These are phyloP conservation scores for Falco naumanni DNA, from an alignment of 2,797 vertebrate species.

Conservation along the genomic window DNA sequence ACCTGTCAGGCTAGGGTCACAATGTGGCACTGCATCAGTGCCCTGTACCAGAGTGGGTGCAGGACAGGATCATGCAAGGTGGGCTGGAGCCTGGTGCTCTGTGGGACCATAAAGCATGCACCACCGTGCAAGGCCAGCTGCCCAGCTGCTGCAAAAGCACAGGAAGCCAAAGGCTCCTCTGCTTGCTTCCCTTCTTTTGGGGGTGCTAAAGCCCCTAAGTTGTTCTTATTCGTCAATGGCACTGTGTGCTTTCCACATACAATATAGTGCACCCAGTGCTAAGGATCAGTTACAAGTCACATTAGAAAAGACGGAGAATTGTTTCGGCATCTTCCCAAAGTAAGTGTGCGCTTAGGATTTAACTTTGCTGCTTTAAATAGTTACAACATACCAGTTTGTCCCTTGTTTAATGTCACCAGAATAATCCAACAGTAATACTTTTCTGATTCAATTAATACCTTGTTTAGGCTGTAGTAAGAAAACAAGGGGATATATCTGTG, in stretches of 20 bases:
- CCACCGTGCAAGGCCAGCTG: no score
- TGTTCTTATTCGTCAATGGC: not conserved
- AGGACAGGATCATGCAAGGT: not conserved
- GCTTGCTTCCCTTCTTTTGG: not conserved
- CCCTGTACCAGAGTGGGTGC: not conserved
- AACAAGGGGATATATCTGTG: not conserved
- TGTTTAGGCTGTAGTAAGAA: not conserved
- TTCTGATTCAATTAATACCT: not conserved
- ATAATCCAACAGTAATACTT: not conserved
- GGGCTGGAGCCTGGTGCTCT: not conserved
- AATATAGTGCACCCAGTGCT: fast-evolving
- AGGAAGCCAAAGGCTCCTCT: not conserved
- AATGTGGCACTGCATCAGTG: not conserved
- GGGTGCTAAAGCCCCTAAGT: not conserved
- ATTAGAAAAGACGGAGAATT: not conserved
- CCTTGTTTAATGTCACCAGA: not conserved
- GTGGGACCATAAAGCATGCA: not conserved
- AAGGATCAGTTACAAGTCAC: not conserved
- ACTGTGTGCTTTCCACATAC: fast-evolving
- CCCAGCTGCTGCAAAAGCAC: not conserved
- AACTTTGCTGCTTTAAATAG: not conserved
- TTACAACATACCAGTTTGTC: not conserved
- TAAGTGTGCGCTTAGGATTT: not conserved
- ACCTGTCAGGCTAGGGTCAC: not conserved
- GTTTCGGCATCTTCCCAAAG: not conserved